Evolutionary conservation across 1,140 invertebrate species (phyloP).

Genomic region (Latrodectus geometricus): DNA sequence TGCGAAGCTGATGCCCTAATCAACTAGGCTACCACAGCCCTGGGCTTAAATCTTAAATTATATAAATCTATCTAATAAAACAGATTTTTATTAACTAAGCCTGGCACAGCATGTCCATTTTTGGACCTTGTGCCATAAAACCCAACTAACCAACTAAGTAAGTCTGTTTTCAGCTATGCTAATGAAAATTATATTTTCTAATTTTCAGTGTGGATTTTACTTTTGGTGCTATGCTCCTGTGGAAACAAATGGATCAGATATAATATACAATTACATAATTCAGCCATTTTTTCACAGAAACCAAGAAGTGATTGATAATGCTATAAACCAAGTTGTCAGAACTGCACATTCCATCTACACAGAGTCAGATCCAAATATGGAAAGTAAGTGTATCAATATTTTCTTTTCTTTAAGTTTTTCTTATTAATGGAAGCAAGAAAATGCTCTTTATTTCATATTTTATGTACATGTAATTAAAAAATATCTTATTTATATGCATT

Average conservation of each 20-base stretch:
- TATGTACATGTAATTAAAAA: too few relatives aligned
- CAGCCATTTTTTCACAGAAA: slow-evolving; percentile 25
- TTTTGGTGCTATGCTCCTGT: slow-evolving; percentile 42
- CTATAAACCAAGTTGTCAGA: slow-evolving; percentile 15
- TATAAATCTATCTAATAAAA: not conserved
- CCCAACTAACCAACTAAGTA: too few relatives aligned
- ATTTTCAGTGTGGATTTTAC: slow-evolving; percentile 23
- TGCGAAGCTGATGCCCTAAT: too few relatives aligned
- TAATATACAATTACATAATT: slow-evolving; percentile 20
- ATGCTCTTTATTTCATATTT: too few relatives aligned
- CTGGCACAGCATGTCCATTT: too few relatives aligned
- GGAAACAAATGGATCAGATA: slow-evolving; percentile 31
- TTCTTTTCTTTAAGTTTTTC: too few relatives aligned
- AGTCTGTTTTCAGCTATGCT: not conserved
- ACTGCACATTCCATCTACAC: slow-evolving; percentile 32
- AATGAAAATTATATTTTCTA: not conserved
- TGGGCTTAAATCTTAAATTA: too few relatives aligned
- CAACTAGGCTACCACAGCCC: too few relatives aligned
- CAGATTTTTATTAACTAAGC: too few relatives aligned
- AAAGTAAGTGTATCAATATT: not conserved
- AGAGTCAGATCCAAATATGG: slow-evolving; percentile 1
- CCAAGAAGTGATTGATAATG: slow-evolving; percentile 30
- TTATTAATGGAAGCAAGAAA: too few relatives aligned
- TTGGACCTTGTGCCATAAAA: too few relatives aligned
- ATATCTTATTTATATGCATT: too few relatives aligned